Evolutionary conservation across 2,113 vertebrate genomes (phyloP), one percentile per base, ranked within the genome.

Genomic region (Osmerus eperlanus): DNA sequence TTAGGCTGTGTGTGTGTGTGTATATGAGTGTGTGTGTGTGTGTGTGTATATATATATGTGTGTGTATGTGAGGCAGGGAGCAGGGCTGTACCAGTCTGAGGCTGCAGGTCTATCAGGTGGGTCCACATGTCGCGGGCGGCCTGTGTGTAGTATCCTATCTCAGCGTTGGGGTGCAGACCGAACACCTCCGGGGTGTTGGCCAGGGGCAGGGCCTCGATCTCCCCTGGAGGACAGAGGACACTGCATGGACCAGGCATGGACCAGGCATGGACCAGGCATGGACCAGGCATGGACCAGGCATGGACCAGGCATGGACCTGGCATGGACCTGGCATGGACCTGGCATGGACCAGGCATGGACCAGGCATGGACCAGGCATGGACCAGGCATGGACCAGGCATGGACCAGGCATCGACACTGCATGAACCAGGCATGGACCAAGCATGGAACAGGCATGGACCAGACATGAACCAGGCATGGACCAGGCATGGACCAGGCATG

Each of bases 111-210:
- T 19, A 97, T 93, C 0, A 99, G 92, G 53, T 96, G 94, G 2
- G 68, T 18, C 95, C 97, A 98, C 84, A 96, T 95, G 72, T 92
- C 92, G 0, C 94, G 92, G 5, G 94, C 93, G 0, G 96, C 94
- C 32, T 94, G 94, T 0, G 89, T 96, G 53, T 97, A 97, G 62
- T 98, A 99, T 0, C 94, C 96, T 0, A 99, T 99, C 88, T 97
- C 97, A 0, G 95, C 96, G 0, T 98, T 99, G 16, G 95, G 78
- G 8, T 99, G 96, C 2, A 99, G 94, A 0, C 97, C 96, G 28
- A 97, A 82, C 0, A 96, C 96, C 74, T 98, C 96, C 0, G 96
- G 94, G 0, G 90, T 94, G 78, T 97, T 98, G 19, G 92, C 87
- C 0, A 98, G 90, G 0, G 97, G 96, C 25, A 98, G 91, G 7